Conservation (phyloP, 2,113 vertebrate genomes). For the Onychostruthus taczanowskii region DNA sequence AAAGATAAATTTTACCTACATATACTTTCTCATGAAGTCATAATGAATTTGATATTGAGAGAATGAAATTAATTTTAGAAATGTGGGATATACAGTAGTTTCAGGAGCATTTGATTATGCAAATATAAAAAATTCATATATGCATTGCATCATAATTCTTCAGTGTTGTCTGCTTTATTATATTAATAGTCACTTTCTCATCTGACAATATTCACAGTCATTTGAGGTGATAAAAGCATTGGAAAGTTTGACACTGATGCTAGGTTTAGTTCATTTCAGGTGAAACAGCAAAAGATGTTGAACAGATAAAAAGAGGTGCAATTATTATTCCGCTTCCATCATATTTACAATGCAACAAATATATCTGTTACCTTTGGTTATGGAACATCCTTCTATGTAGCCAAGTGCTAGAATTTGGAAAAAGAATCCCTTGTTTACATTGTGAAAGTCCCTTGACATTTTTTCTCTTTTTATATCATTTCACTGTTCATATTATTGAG, state of each 20-base stretch:
- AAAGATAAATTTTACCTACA: not conserved
- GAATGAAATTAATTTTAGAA: not conserved
- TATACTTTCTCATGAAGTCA: not conserved
- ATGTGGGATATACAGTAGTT: not conserved
- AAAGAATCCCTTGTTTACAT: not conserved
- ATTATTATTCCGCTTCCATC: not conserved
- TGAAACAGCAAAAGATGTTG: not conserved
- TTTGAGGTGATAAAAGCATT: not conserved
- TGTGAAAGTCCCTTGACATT: not conserved
- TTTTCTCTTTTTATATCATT: constrained; percentile 75
- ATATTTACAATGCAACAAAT: not conserved
- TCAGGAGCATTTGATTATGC: not conserved
- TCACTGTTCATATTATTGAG: constrained; percentile 89
- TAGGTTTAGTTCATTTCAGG: not conserved
- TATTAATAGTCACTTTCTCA: not conserved
- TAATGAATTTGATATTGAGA: not conserved
- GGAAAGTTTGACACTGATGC: not conserved
- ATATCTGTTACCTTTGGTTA: not conserved
- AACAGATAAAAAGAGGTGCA: not conserved
- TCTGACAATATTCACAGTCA: not conserved
- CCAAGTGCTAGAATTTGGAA: not conserved
- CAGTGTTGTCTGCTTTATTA: constrained; percentile 19
- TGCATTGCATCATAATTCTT: not conserved
- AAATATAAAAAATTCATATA: not conserved
- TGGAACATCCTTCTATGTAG: not conserved